Conservation (phyloP, 2,113 vertebrate species). For the Pluvialis apricaria region DNA sequence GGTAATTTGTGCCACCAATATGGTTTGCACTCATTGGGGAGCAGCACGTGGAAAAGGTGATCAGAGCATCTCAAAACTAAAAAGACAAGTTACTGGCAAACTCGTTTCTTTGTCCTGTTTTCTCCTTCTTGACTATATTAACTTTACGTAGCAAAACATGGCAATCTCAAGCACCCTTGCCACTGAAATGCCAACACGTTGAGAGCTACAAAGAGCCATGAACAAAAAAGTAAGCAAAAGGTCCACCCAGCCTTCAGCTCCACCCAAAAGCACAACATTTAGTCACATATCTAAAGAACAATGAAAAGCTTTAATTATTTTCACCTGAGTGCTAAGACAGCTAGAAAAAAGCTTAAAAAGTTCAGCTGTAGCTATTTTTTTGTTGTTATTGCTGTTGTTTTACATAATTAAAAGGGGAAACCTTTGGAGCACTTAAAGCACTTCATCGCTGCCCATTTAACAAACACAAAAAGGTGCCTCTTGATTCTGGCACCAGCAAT, state of each 20-base stretch:
- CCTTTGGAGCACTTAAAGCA: not conserved
- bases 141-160: not conserved
- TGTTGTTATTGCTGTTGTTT: not conserved
- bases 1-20: not conserved
- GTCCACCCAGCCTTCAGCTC: not conserved
- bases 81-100: not conserved
- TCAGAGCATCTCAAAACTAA: not conserved
- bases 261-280: not conserved
- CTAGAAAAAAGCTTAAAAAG: not conserved
- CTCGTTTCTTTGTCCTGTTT: not conserved
- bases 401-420: not conserved
- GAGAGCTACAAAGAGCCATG: not conserved
- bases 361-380: not conserved
- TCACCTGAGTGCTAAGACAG: not conserved
- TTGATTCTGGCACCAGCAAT: not conserved
- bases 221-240: not conserved
- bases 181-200: not conserved
- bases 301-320: not conserved
- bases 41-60: not conserved
- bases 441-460: not conserved
- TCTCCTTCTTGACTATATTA: not conserved
- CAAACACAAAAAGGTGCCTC: constrained; percentile 6
- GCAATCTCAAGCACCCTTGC: not conserved
- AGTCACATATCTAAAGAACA: not conserved
- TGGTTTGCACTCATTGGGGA: rapidly evolving